Conservation (phyloP, 2,113 vertebrate genomes). For the Periophthalmodon schlosseri region DNA sequence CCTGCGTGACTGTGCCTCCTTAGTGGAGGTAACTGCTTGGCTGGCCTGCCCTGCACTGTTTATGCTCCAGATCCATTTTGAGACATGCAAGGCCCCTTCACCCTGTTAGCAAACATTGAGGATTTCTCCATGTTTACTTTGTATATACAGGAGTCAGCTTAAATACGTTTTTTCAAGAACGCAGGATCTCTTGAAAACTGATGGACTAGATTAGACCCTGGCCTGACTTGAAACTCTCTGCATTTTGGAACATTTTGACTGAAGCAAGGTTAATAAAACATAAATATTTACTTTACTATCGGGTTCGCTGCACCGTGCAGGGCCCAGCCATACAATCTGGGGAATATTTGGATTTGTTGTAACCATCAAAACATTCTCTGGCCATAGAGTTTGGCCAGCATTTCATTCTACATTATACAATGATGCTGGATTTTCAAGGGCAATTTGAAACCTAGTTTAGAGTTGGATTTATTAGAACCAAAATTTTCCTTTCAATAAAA, state of each 20-base stretch:
- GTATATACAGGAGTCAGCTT: constrained; percentile 79
- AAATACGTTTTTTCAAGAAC: constrained; percentile 69
- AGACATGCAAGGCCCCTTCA: constrained; percentile 67
- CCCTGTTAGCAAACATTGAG: constrained; percentile 67
- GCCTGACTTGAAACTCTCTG: constrained; percentile 53
- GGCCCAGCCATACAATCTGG: constrained; percentile 45
- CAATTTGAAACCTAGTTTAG: not conserved
- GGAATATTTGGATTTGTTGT: constrained; percentile 58
- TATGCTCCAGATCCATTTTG: constrained; percentile 74
- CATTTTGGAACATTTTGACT: constrained; percentile 64
- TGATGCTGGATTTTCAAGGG: not conserved
- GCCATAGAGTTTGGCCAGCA: constrained; percentile 13
- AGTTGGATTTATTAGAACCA: not conserved
- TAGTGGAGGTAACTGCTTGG: constrained; percentile 70
- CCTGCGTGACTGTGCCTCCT: constrained; percentile 75
- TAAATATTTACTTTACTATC: constrained; percentile 71
- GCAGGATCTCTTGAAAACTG: constrained; percentile 61
- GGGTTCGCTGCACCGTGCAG: constrained; percentile 49
- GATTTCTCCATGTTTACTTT: constrained; percentile 77
- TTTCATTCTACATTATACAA: constrained; percentile 9
- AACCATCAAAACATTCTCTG: constrained; percentile 41
- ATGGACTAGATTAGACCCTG: constrained; percentile 74
- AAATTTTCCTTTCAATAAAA: not conserved
- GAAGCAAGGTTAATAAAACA: constrained; percentile 68
- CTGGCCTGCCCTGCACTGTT: constrained; percentile 76